Base-by-base conservation (phyloP, 2,888 invertebrate genomes). In the Drosophila tanythrix region DNA sequence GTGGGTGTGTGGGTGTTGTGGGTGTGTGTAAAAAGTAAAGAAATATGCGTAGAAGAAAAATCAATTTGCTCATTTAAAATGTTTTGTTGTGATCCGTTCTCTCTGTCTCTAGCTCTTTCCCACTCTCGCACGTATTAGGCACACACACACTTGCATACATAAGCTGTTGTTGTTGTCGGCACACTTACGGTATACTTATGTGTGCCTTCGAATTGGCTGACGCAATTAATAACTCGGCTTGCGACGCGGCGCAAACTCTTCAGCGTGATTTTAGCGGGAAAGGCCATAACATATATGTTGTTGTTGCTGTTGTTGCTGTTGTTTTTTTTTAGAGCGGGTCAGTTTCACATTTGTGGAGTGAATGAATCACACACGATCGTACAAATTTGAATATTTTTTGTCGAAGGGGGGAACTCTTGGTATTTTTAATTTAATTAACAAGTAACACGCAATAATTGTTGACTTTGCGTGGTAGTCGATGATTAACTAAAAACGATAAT, bases 221-320 rank as follows among this genome's bases (percentile, higher is more conserved):
- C 74, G 86, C 60, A 81, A 82, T 82, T 78, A 70, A 75, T 83
- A 83, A 87, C 46, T 71, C 60, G 40, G 43, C 70, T 70, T 81
- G 67, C 77, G 53, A 67, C 15, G 48, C 62, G 33, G 1, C 61
- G 29, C 70, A 65, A 79, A 75, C 78, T 82, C 73, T 79, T 83
- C 76, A 81, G 13, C 51, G 29, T 51, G 21, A 61, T 63, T 72
- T 52, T 43, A 43, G 68, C 68, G 73, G 62, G 62, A 77, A 77
- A 78, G 78, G 70, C 79, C 79, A 69, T 15, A 76, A 52, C 40
- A 71, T 35, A 53, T 36, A 46, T 53, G 25, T 46, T 60, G 40
- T 31, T 29, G 53, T 40, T 50, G 18, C 18, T 27, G 48, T 38
- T 33, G 33, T 21, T 64, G 36, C 31, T 55, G 2, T 36, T 35